Evolutionary conservation across 1,140 invertebrate genomes (phyloP).

Genomic region (Nasonia vitripennis): DNA sequence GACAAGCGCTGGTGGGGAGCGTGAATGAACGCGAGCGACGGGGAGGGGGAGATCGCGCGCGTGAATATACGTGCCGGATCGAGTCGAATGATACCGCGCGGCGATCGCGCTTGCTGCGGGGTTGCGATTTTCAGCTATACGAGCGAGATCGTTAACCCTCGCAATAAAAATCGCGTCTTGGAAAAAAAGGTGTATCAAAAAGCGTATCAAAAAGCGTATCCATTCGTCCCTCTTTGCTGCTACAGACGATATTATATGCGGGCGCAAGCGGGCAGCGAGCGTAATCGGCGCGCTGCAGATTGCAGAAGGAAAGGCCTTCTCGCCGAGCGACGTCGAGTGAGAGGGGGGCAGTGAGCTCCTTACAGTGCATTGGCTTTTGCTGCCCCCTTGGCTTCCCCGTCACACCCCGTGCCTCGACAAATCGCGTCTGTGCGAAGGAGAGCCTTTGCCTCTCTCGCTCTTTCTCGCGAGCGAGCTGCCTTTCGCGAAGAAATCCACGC

Average conservation of each 20-base stretch:
- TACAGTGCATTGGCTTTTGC: constrained; percentile 52
- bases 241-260: too few species aligned
- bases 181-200: too few species aligned
- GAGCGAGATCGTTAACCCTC: too few species aligned
- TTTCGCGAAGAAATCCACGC: constrained; percentile 42
- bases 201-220: too few species aligned
- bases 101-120: too few species aligned
- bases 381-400: constrained; percentile 45
- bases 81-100: too few species aligned
- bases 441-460: constrained; percentile 30
- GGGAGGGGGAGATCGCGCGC: neutral
- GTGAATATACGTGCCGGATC: too few species aligned
- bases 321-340: neutral
- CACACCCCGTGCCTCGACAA: constrained; percentile 49
- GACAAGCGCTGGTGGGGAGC: neutral
- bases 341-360: constrained; percentile 42
- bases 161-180: neutral
- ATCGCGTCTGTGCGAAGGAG: constrained; percentile 11
- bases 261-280: neutral
- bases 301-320: constrained; percentile 14
- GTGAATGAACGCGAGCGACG: neutral
- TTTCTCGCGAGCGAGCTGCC: neutral
- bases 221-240: too few species aligned
- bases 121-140: too few species aligned
- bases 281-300: constrained; percentile 30